A percentile compares a stretch with the other conserved stretches of the same genome.
Conservation (phyloP, 2,797 vertebrate genomes). For the Pagetopsis macropterus region DNA sequence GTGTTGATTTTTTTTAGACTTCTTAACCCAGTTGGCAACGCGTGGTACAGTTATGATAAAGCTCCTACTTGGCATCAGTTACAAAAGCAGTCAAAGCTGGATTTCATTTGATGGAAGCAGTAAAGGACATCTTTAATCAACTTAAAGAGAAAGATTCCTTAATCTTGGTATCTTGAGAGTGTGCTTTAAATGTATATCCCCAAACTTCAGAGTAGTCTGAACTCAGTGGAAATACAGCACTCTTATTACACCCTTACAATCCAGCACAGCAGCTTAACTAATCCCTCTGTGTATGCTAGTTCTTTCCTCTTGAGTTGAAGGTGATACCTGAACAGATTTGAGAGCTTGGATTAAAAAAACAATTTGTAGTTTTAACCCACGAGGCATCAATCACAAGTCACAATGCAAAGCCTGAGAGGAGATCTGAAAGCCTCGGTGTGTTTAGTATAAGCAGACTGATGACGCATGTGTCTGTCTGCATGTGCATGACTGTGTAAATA, state of each 20-base stretch:
- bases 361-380: slow-evolving; percentile 39
- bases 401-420: slow-evolving; percentile 24
- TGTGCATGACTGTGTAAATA: slow-evolving; percentile 14
- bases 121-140: slow-evolving; percentile 16
- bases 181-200: slow-evolving; percentile 9
- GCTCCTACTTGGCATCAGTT: slow-evolving; percentile 14
- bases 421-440: slow-evolving; percentile 9
- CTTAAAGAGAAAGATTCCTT: slow-evolving; percentile 13
- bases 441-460: not conserved
- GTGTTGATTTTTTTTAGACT: slow-evolving; percentile 21
- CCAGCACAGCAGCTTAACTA: slow-evolving; percentile 27
- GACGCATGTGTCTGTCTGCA: slow-evolving; percentile 10
- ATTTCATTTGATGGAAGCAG: slow-evolving; percentile 21
- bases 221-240: slow-evolving; percentile 25
- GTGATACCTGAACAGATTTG: slow-evolving; percentile 61
- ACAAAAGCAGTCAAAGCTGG: slow-evolving; percentile 22
- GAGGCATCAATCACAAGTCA: slow-evolving; percentile 31
- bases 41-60: slow-evolving; percentile 29
- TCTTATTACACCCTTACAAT: slow-evolving; percentile 28
- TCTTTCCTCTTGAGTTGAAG: slow-evolving; percentile 36
- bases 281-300: slow-evolving; percentile 8
- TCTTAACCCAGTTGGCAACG: slow-evolving; percentile 41
- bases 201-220: slow-evolving; percentile 16
- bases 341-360: slow-evolving; percentile 48
- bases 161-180: slow-evolving; percentile 14